Percentiles rank a stretch among this genome's conserved stretches.
phyloP scores from a whole-genome alignment of 2,113 vertebrate species.

The Notarius quadriscutis region DNA sequence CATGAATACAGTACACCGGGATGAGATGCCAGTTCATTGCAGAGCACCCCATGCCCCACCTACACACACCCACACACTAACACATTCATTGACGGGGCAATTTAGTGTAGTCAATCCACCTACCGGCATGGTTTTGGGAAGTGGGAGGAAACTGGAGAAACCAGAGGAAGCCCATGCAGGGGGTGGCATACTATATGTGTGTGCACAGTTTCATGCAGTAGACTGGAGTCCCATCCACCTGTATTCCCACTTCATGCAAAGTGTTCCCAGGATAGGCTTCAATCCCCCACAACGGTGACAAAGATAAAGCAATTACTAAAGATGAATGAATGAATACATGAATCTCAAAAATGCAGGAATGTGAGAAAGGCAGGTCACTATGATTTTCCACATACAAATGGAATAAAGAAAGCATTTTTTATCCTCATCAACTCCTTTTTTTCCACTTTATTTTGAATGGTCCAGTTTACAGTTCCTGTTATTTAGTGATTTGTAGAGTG shows the following conservation, averaged over 20 bases:
- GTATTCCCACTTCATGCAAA: not conserved
- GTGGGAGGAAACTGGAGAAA: not conserved
- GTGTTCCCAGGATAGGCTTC: not conserved
- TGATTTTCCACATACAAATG: not conserved
- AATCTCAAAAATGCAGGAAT: not conserved
- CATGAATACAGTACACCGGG: no score
- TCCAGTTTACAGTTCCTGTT: not conserved
- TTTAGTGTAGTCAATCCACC: not conserved
- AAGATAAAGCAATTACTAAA: not conserved
- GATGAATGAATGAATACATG: not conserved
- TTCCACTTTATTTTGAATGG: not conserved
- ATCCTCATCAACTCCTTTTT: not conserved
- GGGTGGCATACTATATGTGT: not conserved
- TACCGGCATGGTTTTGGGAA: not conserved
- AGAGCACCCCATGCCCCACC: not conserved
- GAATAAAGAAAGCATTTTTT: not conserved
- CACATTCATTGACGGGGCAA: not conserved
- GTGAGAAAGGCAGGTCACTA: not conserved
- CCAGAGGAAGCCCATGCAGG: not conserved
- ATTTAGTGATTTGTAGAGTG: not conserved
- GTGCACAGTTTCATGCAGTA: not conserved
- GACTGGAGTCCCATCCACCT: not conserved
- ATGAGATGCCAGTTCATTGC: no score
- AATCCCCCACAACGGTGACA: not conserved
- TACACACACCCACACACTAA: not conserved